Percentiles rank a stretch among this genome's conserved stretches.
Conservation (phyloP, 2,888 invertebrate genomes). For the Serripes groenlandicus region DNA sequence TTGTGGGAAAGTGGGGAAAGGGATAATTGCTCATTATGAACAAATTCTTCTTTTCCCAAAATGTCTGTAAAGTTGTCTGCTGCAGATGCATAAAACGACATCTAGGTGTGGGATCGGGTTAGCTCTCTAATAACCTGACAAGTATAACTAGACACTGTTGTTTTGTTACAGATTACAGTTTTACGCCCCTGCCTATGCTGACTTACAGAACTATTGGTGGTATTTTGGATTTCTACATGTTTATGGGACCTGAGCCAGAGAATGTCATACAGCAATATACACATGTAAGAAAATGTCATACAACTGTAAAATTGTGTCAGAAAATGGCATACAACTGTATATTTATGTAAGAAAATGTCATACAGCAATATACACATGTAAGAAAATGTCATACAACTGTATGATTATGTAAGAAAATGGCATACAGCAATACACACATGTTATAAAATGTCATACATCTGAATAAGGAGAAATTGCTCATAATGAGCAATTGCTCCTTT, state of each 20-base stretch:
- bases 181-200: slow-evolving; percentile 91
- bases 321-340: neutral
- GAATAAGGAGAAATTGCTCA: neutral
- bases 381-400: slow-evolving; percentile 13
- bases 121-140: too few relatives aligned
- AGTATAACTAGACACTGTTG: too few relatives aligned
- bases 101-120: too few relatives aligned
- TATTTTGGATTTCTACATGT: slow-evolving; percentile 92
- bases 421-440: neutral
- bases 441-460: neutral
- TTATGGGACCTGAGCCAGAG: slow-evolving; percentile 92
- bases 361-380: slow-evolving; percentile 83
- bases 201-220: slow-evolving; percentile 95
- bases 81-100: too few relatives aligned
- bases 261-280: slow-evolving; percentile 87
- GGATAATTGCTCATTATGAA: neutral
- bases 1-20: neutral
- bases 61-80: neutral
- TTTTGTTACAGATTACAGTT: slow-evolving; percentile 77
- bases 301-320: neutral
- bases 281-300: slow-evolving; percentile 68
- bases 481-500: neutral
- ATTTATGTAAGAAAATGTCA: neutral
- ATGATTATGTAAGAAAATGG: neutral
- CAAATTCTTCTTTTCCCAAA: neutral